Percentiles rank a stretch among this genome's conserved stretches.
Evolutionary conservation across 2,797 vertebrate species (phyloP).

Genomic region (Nyctalus aviator): DNA sequence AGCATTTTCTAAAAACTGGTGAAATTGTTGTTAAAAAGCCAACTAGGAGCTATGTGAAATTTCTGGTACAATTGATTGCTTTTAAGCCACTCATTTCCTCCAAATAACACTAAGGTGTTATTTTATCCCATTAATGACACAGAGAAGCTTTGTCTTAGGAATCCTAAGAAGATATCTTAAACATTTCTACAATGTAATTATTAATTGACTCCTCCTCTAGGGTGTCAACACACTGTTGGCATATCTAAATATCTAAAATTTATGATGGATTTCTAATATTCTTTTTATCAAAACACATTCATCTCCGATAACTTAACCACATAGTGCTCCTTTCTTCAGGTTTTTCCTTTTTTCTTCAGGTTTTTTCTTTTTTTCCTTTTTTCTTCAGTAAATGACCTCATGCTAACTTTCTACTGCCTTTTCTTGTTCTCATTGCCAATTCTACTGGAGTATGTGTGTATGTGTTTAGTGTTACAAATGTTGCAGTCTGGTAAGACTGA

Average conservation of each 20-base stretch:
- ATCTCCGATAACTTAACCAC: background rate
- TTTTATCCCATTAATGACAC: conserved; percentile 17
- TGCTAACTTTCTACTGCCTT: background rate
- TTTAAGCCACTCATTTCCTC: conserved; percentile 55
- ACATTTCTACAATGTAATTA: background rate
- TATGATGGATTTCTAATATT: background rate
- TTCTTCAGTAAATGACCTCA: background rate
- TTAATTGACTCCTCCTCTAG: background rate
- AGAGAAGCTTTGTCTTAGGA: conserved; percentile 46
- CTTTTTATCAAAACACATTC: background rate
- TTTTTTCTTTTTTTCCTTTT: conserved; percentile 20
- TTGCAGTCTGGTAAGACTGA: background rate
- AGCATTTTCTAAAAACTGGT: conserved; percentile 19
- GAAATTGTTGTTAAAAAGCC: background rate
- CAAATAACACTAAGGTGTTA: conserved; percentile 36
- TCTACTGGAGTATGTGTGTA: background rate
- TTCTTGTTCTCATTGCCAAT: background rate
- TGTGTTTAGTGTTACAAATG: background rate
- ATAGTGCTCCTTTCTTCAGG: background rate
- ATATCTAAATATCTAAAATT: conserved; percentile 43
- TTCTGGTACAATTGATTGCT: conserved; percentile 36
- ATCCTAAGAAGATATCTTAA: background rate
- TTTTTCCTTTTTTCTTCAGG: background rate
- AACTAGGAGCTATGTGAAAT: conserved; percentile 29
- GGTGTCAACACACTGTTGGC: background rate